These are phyloP conservation scores for Parapsyche elsis DNA, from an alignment of 1,140 invertebrate genomes.

Conservation along the genomic window DNA sequence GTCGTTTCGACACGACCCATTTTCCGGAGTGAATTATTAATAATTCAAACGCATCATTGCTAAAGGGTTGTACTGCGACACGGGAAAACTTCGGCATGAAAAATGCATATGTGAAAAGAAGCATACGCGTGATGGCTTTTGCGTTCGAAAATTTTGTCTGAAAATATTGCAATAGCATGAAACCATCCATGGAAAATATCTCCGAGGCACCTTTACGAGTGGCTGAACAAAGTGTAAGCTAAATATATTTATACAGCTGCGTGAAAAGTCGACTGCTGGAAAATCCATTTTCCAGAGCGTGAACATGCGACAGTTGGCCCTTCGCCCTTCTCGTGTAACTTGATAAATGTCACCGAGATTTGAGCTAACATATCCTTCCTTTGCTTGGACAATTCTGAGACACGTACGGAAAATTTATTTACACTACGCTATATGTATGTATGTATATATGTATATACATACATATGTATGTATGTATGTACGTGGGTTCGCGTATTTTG, in stretches of 20 bases:
- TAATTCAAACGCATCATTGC: constrained; percentile 10
- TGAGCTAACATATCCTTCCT: background rate
- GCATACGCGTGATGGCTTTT: background rate
- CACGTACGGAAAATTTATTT: background rate
- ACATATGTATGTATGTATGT: too few relatives aligned
- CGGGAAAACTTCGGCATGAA: background rate
- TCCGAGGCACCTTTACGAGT: too few relatives aligned
- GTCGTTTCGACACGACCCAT: constrained; percentile 20
- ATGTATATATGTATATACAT: too few relatives aligned
- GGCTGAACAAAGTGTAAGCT: too few relatives aligned
- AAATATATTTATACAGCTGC: too few relatives aligned
- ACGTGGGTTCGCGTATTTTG: too few relatives aligned
- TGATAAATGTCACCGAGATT: background rate
- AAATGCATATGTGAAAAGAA: background rate
- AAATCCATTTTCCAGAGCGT: too few relatives aligned
- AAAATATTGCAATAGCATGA: background rate
- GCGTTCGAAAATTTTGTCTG: background rate
- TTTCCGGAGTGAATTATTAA: constrained; percentile 7
- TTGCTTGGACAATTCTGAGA: background rate
- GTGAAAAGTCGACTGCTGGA: too few relatives aligned
- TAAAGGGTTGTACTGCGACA: background rate
- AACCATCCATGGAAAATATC: too few relatives aligned
- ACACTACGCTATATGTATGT: too few relatives aligned
- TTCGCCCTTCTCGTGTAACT: background rate
- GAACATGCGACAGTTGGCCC: background rate